Evolutionary conservation across 2,888 invertebrate species (phyloP).

Genomic region (Erebia ligea): DNA sequence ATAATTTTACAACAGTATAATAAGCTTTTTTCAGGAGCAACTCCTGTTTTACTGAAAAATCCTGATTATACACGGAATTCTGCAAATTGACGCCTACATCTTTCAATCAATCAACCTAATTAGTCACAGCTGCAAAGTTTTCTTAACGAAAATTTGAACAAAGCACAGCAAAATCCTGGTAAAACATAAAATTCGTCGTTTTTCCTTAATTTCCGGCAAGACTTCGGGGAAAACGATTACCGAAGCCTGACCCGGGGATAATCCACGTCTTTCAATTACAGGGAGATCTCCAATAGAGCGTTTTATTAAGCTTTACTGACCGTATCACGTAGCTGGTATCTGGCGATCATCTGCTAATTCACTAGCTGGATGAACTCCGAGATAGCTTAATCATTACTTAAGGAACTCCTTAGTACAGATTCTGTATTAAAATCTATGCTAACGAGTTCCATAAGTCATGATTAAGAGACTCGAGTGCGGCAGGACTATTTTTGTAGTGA

Average conservation of each 20-base stretch:
- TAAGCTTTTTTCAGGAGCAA: too few species aligned
- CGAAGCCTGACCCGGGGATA: background rate
- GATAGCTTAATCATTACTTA: too few species aligned
- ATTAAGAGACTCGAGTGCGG: too few species aligned
- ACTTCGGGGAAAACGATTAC: background rate
- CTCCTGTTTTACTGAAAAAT: background rate
- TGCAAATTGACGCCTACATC: background rate
- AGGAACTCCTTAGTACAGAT: too few species aligned
- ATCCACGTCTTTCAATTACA: slow-evolving; percentile 4
- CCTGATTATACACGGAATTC: background rate
- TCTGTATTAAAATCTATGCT: too few species aligned
- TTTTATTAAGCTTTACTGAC: background rate
- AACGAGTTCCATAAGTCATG: too few species aligned
- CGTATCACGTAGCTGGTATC: slow-evolving; percentile 51
- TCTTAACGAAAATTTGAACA: background rate
- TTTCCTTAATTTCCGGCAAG: background rate
- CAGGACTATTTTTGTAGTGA: too few species aligned
- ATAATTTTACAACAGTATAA: too few species aligned
- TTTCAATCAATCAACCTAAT: background rate
- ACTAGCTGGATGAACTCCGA: too few species aligned
- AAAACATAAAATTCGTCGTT: background rate
- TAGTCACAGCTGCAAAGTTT: background rate
- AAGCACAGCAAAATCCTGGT: background rate
- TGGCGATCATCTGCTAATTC: background rate
- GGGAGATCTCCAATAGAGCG: background rate